Evolutionary conservation across 2,113 vertebrate species (phyloP).

Genomic region (Oplegnathus fasciatus): DNA sequence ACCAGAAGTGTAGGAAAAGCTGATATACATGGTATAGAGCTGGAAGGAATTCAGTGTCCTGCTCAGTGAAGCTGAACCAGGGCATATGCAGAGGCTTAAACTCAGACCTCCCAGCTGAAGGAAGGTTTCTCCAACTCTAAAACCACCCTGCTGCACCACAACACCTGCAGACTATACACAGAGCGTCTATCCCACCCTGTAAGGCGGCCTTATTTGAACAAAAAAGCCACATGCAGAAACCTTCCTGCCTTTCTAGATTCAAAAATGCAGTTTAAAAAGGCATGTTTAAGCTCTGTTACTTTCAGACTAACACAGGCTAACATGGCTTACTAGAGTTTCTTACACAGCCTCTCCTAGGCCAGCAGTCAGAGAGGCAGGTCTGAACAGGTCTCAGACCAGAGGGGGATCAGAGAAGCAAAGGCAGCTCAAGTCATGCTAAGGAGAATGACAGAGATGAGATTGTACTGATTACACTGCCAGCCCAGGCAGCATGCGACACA

Average conservation of each 20-base stretch:
- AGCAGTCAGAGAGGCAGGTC: slow-evolving; percentile 43
- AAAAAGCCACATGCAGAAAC: neutral
- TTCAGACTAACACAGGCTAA: neutral
- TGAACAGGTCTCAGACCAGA: slow-evolving; percentile 52
- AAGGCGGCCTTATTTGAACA: neutral
- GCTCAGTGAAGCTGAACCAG: slow-evolving; percentile 8
- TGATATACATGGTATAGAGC: neutral
- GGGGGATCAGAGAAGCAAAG: slow-evolving; percentile 21
- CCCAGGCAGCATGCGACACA: slow-evolving; percentile 25
- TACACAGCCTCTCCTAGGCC: neutral
- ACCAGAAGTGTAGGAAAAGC: neutral
- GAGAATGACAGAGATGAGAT: slow-evolving; percentile 50
- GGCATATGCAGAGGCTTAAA: slow-evolving; percentile 16
- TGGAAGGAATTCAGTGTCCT: neutral
- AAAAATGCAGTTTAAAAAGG: slow-evolving; percentile 5
- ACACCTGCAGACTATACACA: slow-evolving; percentile 17
- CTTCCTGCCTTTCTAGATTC: neutral
- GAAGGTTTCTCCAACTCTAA: neutral
- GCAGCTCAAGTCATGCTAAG: slow-evolving; percentile 30
- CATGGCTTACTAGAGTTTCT: neutral
- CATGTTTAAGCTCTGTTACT: neutral
- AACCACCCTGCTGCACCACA: slow-evolving; percentile 33
- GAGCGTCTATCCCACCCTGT: slow-evolving; percentile 20
- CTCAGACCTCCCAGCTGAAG: slow-evolving; percentile 27
- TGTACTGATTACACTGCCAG: slow-evolving; percentile 43